These are phyloP conservation scores for Agonopterix subpropinquella DNA, from an alignment of 2,888 invertebrate genomes.

Conservation along the genomic window DNA sequence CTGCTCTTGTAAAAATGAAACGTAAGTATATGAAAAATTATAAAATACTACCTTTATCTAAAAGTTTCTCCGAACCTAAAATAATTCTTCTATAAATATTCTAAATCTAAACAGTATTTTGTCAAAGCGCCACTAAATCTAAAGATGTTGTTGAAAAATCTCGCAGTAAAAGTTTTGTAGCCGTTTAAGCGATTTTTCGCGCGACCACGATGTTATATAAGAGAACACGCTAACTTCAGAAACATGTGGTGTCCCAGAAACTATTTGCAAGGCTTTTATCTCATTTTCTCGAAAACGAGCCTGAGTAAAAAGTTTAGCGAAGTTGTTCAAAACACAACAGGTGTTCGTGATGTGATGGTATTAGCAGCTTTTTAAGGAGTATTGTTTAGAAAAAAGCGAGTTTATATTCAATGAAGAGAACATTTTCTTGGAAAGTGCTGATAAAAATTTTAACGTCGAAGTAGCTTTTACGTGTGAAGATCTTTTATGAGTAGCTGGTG, in stretches of 20 bases:
- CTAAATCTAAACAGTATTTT: no score
- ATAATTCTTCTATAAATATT: no score
- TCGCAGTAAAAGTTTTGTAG: conserved; percentile 21
- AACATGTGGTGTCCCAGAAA: conserved; percentile 68
- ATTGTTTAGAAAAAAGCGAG: conserved; percentile 27
- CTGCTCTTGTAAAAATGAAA: no score
- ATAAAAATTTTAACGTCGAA: conserved; percentile 14
- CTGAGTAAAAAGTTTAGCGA: conserved; percentile 65
- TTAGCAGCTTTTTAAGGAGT: conserved; percentile 40
- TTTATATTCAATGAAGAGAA: conserved; percentile 28
- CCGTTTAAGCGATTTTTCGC: conserved; percentile 24
- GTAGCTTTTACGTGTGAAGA: conserved; percentile 5
- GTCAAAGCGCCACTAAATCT: not conserved
- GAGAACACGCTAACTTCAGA: conserved; percentile 51
- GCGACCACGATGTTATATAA: conserved; percentile 26
- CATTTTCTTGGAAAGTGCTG: conserved; percentile 20
- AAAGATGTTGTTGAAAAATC: conserved; percentile 19
- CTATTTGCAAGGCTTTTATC: conserved; percentile 72
- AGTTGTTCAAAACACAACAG: conserved; percentile 64
- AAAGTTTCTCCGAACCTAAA: no score
- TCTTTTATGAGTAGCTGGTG: not conserved
- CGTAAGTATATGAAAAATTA: no score
- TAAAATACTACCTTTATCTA: no score
- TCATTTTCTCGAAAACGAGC: conserved; percentile 50
- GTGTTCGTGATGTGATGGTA: conserved; percentile 57